Evolutionary conservation across 2,888 invertebrate genomes (phyloP), one percentile per base, ranked within the genome.

Genomic region (Anticlea derivata): DNA sequence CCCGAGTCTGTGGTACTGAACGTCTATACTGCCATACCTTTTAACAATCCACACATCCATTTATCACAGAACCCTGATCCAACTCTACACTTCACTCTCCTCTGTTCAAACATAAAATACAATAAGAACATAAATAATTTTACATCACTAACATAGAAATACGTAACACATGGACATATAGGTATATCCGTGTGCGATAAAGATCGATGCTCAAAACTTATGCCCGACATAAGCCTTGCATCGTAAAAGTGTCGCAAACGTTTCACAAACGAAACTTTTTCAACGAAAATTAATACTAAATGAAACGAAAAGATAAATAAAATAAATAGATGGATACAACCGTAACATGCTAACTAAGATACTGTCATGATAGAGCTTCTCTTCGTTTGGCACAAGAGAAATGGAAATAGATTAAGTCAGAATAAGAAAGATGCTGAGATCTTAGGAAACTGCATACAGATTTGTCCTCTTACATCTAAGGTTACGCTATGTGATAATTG

Each of bases 361-460:
- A 75, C 78, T 86, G 86, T 86, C 86, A 87, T 86, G 86, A 76
- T 66, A 71, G 68, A 61, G 55, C 70, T 73, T 78, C 75, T 76
- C 78, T 75, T 73, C 46, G 55, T 84, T 86, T 86, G 86, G 86
- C 85, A 86, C 86, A 70, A 78, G 79, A 79, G 81, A 83, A 75
- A 77, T 61, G 65, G 74, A 73, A 73, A 65, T 57, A 66, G 64
- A 61, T 58, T 58, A 66, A 68, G 67, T 68, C 68, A 65, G 70
- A 75, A 64, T 68, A 66, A 65, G 61, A 59, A 77, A 76, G 73
- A 82, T 72, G 65, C 76, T 83, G 87, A 88, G 87, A 88, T 88
- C 87, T 82, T 78, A 73, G 84, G 86, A 86, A 86, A 86, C 85
- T 81, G 80, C 80, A 77, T 78, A 82, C 73, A 83, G 75, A 71